Conservation (phyloP, 2,797 vertebrate genomes). For the Trachurus trachurus region DNA sequence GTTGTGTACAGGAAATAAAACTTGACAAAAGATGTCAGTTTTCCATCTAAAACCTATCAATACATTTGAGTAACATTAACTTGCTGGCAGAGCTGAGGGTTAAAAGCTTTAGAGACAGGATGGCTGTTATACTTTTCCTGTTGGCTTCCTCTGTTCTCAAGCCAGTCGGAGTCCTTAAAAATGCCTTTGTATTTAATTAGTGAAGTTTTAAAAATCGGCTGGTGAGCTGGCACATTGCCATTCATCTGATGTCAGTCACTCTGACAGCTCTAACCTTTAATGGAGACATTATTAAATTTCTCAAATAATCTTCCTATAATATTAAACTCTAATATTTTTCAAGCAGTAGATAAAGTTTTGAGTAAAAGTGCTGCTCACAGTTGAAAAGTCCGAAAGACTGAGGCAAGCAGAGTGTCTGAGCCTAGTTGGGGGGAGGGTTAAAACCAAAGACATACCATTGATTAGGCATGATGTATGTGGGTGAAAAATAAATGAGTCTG, state of each 20-base stretch:
- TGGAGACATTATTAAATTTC: conserved; percentile 75
- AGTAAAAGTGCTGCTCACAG: conserved; percentile 59
- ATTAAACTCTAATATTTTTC: conserved; percentile 72
- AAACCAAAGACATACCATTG: conserved; percentile 51
- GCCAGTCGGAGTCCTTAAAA: conserved; percentile 61
- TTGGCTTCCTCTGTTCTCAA: conserved; percentile 58
- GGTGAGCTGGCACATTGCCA: conserved; percentile 67
- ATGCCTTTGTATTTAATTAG: conserved; percentile 75
- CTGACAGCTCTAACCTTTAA: conserved; percentile 81
- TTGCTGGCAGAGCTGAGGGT: conserved; percentile 42
- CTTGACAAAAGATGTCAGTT: conserved; percentile 35
- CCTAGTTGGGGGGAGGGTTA: conserved; percentile 19
- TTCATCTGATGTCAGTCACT: conserved; percentile 75
- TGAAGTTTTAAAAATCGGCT: conserved; percentile 68
- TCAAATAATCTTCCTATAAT: conserved; percentile 72
- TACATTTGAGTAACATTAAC: conserved; percentile 44
- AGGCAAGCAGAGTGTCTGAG: conserved; percentile 26
- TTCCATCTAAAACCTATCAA: conserved; percentile 61
- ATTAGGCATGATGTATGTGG: conserved; percentile 68
- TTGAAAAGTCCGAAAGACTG: conserved; percentile 51
- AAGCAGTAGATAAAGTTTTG: conserved; percentile 70
- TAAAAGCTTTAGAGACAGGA: conserved; percentile 77
- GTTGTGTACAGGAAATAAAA: conserved; percentile 33
- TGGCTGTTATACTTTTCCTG: conserved; percentile 63
- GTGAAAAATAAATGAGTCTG: conserved; percentile 62